phyloP scores from a whole-genome alignment of 2,888 invertebrate genomes.

The Heliconius ethilla region DNA sequence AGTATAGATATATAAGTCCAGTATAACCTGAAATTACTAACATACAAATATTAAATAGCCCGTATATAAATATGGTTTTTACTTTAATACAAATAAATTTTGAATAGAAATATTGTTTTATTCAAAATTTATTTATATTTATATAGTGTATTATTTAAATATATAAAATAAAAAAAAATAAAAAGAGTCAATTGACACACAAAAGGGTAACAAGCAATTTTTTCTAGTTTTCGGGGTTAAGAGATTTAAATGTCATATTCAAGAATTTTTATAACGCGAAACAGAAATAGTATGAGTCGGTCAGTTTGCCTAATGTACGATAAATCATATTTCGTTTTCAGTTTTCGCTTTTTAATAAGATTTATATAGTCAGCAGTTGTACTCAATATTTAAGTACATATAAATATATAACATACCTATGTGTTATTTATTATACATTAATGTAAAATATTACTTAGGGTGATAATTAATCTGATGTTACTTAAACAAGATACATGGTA shows the following conservation, averaged over 20 bases:
- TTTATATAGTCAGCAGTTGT: not conserved
- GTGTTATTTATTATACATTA: not conserved
- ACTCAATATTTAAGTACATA: not conserved
- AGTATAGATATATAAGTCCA: too few relatives aligned
- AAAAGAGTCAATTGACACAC: not conserved
- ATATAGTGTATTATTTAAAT: not conserved
- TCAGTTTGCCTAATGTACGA: not conserved
- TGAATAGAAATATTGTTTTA: not conserved
- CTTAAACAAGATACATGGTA: conserved; percentile 56
- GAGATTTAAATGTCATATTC: not conserved
- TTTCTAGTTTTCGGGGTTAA: not conserved
- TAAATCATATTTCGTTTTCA: not conserved
- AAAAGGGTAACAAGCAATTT: not conserved
- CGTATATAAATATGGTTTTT: not conserved
- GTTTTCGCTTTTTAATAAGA: not conserved
- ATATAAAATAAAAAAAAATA: not conserved
- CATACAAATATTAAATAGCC: too few relatives aligned
- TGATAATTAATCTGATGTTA: conserved; percentile 58
- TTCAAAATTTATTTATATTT: not conserved
- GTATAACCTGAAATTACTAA: too few relatives aligned
- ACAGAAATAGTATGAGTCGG: not conserved
- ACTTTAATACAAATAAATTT: not conserved
- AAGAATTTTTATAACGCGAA: too few relatives aligned
- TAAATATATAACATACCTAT: not conserved
- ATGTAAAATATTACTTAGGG: conserved; percentile 19